phyloP scores from a whole-genome alignment of 2,113 vertebrate species.

The Uria lomvia region DNA sequence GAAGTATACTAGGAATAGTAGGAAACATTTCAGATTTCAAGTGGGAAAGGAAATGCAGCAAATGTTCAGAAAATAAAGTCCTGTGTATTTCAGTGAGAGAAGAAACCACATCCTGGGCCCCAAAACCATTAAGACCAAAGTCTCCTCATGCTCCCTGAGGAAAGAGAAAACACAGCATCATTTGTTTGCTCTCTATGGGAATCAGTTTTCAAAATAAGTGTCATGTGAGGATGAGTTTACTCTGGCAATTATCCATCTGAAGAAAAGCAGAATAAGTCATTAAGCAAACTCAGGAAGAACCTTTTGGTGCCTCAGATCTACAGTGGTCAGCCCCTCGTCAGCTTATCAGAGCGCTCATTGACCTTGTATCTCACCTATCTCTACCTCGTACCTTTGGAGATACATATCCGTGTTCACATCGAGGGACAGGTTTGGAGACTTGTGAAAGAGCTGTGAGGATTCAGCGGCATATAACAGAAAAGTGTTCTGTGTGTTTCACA shows the following conservation, averaged over 20 bases:
- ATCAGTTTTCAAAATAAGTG: conserved; percentile 1
- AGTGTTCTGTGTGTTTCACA: neutral
- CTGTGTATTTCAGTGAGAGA: neutral
- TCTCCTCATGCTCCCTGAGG: neutral
- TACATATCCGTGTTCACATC: neutral
- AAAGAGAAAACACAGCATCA: neutral
- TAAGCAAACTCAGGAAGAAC: neutral
- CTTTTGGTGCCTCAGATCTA: neutral
- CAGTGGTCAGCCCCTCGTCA: neutral
- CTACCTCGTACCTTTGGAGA: neutral
- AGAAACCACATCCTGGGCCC: conserved; percentile 10
- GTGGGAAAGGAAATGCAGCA: conserved; percentile 32
- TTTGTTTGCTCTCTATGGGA: conserved; percentile 26
- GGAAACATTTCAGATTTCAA: conserved; percentile 8
- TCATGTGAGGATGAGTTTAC: conserved; percentile 6
- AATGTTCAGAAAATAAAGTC: conserved; percentile 1
- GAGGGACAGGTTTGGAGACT: neutral
- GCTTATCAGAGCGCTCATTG: neutral
- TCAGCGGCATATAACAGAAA: neutral
- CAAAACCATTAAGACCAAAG: neutral
- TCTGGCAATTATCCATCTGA: neutral
- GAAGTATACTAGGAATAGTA: neutral
- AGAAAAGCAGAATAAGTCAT: neutral
- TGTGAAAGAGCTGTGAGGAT: neutral
- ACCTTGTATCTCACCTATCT: neutral